phyloP scores from a whole-genome alignment of 2,113 vertebrate species.

The Fukomys damarensis region DNA sequence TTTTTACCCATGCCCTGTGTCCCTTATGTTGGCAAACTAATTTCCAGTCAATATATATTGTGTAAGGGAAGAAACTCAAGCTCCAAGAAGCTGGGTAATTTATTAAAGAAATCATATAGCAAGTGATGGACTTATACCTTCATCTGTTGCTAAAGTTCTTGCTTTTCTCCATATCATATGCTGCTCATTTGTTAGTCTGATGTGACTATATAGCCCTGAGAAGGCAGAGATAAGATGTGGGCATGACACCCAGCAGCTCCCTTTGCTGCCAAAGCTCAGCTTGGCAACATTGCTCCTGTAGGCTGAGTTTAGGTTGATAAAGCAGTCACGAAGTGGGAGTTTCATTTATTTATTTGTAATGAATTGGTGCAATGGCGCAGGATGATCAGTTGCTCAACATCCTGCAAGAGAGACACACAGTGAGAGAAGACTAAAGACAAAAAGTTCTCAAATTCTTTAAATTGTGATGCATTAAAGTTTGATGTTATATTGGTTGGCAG shows the following conservation, averaged over 20 bases:
- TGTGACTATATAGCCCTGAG: background rate
- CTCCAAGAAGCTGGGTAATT: background rate
- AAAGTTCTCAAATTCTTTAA: background rate
- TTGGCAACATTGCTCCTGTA: background rate
- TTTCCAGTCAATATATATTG: background rate
- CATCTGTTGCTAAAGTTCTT: background rate
- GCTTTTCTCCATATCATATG: background rate
- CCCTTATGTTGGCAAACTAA: background rate
- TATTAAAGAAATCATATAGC: background rate
- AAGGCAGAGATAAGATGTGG: background rate
- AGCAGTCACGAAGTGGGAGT: background rate
- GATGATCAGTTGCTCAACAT: background rate
- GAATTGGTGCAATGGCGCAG: background rate
- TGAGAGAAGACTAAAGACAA: background rate
- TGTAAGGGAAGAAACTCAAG: background rate
- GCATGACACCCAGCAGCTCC: background rate
- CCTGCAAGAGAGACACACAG: background rate
- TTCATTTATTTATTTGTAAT: slow-evolving; percentile 27
- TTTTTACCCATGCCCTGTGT: background rate
- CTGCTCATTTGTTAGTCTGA: background rate
- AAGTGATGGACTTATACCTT: background rate
- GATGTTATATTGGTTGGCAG: background rate
- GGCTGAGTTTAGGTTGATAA: background rate
- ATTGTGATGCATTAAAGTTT: background rate
- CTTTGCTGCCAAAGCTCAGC: background rate